Conservation (phyloP, 2,113 vertebrate genomes). For the Ceyx melanurus region DNA sequence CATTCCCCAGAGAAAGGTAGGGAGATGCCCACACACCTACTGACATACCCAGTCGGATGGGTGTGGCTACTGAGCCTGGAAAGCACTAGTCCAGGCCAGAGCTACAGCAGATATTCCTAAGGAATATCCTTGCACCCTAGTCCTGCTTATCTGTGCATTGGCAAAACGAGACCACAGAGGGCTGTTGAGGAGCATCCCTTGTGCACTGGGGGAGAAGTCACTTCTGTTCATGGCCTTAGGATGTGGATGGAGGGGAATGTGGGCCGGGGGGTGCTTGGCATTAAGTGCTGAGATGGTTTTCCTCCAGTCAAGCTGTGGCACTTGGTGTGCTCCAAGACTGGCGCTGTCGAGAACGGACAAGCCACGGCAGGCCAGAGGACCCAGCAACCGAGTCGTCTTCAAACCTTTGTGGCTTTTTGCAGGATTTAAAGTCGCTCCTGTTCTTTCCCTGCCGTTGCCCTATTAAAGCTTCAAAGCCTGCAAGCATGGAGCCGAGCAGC, state of each 20-base stretch:
- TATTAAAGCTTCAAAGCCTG: neutral
- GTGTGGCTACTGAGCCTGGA: neutral
- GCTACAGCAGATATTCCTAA: neutral
- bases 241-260: neutral
- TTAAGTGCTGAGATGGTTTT: neutral
- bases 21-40: neutral
- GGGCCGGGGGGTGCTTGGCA: neutral
- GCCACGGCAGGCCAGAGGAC: neutral
- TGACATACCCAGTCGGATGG: accelerated
- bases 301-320: neutral
- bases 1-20: neutral
- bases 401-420: neutral
- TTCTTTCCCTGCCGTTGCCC: neutral
- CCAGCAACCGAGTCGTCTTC: accelerated
- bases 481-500: neutral
- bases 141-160: neutral
- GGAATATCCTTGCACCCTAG: neutral
- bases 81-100: neutral
- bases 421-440: neutral
- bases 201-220: neutral
- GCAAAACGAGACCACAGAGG: neutral
- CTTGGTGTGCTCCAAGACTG: accelerated
- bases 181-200: neutral
- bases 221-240: neutral
- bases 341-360: accelerated